Conservation (phyloP, 2,113 vertebrate species). For the Podiceps cristatus region DNA sequence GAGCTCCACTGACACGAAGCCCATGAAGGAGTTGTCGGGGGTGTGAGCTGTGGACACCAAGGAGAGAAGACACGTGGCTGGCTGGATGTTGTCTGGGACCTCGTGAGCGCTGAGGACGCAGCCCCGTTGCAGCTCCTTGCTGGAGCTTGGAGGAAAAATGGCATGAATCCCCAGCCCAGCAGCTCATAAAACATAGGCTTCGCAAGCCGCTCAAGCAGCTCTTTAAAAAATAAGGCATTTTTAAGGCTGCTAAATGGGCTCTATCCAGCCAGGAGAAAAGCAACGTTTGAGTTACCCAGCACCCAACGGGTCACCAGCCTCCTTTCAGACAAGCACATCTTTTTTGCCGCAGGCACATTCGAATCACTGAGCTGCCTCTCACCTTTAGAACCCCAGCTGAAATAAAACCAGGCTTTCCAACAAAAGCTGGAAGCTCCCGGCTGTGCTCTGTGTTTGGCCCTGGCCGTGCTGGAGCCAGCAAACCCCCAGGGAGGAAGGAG, state of each 20-base stretch:
- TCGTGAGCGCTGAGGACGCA: fast-evolving
- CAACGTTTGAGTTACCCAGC: background rate
- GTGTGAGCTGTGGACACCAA: slow-evolving; percentile 88
- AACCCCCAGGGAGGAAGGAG: fast-evolving
- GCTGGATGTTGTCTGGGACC: background rate
- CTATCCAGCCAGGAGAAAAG: background rate
- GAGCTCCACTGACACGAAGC: slow-evolving; percentile 95
- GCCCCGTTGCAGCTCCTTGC: background rate
- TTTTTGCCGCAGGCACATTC: background rate
- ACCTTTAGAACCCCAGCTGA: background rate
- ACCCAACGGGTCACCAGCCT: background rate
- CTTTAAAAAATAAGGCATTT: background rate
- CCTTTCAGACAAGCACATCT: background rate
- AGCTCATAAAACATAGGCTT: background rate
- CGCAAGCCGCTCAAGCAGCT: fast-evolving
- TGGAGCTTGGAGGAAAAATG: background rate
- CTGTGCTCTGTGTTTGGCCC: background rate
- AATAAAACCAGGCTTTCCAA: background rate
- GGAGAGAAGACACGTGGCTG: background rate
- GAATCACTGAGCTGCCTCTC: background rate
- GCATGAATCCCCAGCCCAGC: background rate
- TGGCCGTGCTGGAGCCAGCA: background rate
- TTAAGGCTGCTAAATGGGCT: background rate
- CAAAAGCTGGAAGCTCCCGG: background rate
- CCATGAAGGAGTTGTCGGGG: slow-evolving; percentile 99